Conservation (phyloP, 2,113 vertebrate species). For the Hirundichthys speculiger region DNA sequence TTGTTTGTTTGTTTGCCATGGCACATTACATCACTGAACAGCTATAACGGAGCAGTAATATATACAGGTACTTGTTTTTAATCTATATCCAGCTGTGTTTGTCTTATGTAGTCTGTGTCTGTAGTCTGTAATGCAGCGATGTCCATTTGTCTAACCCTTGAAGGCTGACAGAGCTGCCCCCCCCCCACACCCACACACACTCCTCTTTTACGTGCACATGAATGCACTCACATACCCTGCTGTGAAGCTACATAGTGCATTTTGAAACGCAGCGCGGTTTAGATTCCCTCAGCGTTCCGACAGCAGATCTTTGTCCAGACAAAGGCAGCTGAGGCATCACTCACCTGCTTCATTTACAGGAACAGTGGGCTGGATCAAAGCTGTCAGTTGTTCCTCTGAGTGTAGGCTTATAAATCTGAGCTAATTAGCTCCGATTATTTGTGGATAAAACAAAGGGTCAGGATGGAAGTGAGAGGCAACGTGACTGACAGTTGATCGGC, state of each 20-base stretch:
- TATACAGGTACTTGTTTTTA: not conserved
- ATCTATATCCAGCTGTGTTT: not conserved
- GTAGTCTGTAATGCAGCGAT: no score
- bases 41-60: not conserved
- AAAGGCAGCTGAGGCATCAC: conserved; percentile 7
- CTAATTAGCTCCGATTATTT: no score
- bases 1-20: no score
- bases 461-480: not conserved
- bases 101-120: conserved; percentile 2
- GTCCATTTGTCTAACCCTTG: no score
- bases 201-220: no score
- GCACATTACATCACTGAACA: conserved; percentile 8
- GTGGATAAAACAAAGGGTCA: no score
- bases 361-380: conserved; percentile 3
- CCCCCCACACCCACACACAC: no score
- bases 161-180: no score
- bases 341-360: conserved; percentile 3
- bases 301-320: conserved; percentile 31
- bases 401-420: no score
- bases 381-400: not conserved
- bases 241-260: conserved; percentile 27
- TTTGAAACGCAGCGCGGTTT: conserved; percentile 39
- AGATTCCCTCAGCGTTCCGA: conserved; percentile 47
- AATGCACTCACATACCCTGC: conserved; percentile 14
- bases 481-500: conserved; percentile 14